Evolutionary conservation across 2,888 invertebrate species (phyloP).

Genomic region (Epicampocera succincta): DNA sequence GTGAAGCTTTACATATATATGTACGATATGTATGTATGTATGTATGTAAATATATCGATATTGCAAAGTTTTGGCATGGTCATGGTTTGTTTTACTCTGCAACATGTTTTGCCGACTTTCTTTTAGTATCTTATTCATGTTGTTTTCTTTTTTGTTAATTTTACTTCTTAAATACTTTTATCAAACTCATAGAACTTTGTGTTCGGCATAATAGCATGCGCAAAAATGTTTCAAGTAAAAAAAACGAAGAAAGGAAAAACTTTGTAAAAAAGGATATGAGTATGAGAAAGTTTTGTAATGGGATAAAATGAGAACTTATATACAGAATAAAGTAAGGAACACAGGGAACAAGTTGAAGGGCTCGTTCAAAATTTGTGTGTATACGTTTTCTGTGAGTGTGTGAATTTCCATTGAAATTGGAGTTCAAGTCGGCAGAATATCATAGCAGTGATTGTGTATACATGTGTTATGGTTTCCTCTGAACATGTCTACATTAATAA

Average conservation of each 20-base stretch:
- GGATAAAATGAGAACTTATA: conserved; percentile 31
- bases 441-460: conserved; percentile 51
- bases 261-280: conserved; percentile 38
- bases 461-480: conserved; percentile 36
- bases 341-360: conserved; percentile 36
- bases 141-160: not conserved
- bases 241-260: not conserved
- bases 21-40: too few relatives aligned
- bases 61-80: conserved; percentile 77
- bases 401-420: conserved; percentile 24
- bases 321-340: conserved; percentile 25
- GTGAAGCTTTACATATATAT: conserved; percentile 2
- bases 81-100: conserved; percentile 74
- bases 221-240: conserved; percentile 43
- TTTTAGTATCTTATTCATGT: conserved; percentile 15
- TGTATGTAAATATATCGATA: conserved; percentile 40
- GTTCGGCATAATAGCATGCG: conserved; percentile 52
- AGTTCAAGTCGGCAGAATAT: conserved; percentile 29
- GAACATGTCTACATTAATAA: conserved; percentile 5
- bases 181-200: conserved; percentile 13
- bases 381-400: not conserved
- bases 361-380: conserved; percentile 13
- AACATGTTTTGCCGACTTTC: conserved; percentile 59
- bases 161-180: conserved; percentile 22
- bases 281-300: conserved; percentile 40